phyloP scores from a whole-genome alignment of 2,888 invertebrate species.

The Meghimatium bilineatum region DNA sequence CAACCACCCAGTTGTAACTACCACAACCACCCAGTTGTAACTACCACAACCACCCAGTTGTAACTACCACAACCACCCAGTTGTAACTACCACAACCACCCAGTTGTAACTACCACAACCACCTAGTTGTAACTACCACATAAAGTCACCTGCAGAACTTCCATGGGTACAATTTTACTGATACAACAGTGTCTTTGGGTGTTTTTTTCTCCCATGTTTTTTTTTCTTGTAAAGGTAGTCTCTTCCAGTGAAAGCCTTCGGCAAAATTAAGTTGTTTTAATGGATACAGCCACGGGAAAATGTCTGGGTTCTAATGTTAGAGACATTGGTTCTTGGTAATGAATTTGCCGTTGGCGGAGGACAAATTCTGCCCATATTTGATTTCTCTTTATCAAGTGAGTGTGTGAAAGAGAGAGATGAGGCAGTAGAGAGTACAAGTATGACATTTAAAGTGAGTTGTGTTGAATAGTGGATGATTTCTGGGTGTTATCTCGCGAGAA shows the following conservation, averaged over 20 bases:
- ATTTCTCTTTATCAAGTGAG: not conserved
- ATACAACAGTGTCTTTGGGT: not conserved
- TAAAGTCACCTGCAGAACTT: too few species aligned
- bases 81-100: not conserved
- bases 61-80: too few species aligned
- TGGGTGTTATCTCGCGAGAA: too few species aligned
- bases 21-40: too few species aligned
- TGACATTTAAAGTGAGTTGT: too few species aligned
- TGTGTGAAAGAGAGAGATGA: constrained; percentile 1
- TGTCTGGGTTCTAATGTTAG: not conserved
- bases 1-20: too few species aligned
- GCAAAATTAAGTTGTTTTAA: not conserved
- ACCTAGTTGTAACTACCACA: too few species aligned
- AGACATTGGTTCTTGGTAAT: constrained; percentile 4
- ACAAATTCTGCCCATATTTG: not conserved
- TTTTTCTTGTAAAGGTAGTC: not conserved
- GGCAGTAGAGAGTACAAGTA: too few species aligned
- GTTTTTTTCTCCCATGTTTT: not conserved
- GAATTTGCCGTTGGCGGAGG: not conserved
- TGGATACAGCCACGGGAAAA: not conserved
- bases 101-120: not conserved
- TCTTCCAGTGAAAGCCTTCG: too few species aligned
- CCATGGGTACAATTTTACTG: not conserved
- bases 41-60: too few species aligned
- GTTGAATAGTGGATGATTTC: not conserved